Base-by-base conservation (phyloP, 1,140 invertebrate species). In the Mya arenaria region DNA sequence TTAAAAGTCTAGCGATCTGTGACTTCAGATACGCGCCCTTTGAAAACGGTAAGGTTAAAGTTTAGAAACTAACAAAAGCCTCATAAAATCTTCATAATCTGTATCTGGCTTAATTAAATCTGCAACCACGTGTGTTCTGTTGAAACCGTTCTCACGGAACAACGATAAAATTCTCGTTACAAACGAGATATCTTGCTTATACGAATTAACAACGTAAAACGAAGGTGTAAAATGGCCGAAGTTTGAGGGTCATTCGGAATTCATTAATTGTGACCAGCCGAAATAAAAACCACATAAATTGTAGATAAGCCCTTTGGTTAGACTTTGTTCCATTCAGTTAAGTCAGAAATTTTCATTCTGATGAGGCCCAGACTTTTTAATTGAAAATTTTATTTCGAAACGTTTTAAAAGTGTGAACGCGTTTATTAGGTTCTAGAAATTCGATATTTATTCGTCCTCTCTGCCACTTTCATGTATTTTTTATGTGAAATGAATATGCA, bases 81-180 rank as follows among this genome's bases (percentile, higher is more conserved):
- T 25, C 55, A 80, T 80, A 80, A 80, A 80, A 80, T 15, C 60
- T 80, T 80, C 77, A 80, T 80, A 68, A 69, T 63, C 55, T 80
- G 58, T 71, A 62, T 80, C 77, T 80, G 48, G 23, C 15, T 65
- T 48, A 80, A 80, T 80, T 80, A 80, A 80, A 80, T 56, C 56
- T 58, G 77, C 39, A 71, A 58, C 48, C 44, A 55, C 15, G 62
- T 41, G 41, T 34, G 17, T 19, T 32, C 41, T 36, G 55, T 8
- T 56, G 60, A 60, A 36, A 32, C 19, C 17, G 39, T 79, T 66
- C 44, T 79, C 75, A 44, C 48, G 4, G 55, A 23, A 79, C 60
- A 69, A 58, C 66, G n/a, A 68, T 80, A 68, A 71, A 80, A 71
- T 19, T 32, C 32, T 60, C 55, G 56, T 65, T 28, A 32, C 58